Evolutionary conservation across 1,140 invertebrate genomes (phyloP), one percentile per base, ranked within the genome.

Genomic region (Drepana arcuata): DNA sequence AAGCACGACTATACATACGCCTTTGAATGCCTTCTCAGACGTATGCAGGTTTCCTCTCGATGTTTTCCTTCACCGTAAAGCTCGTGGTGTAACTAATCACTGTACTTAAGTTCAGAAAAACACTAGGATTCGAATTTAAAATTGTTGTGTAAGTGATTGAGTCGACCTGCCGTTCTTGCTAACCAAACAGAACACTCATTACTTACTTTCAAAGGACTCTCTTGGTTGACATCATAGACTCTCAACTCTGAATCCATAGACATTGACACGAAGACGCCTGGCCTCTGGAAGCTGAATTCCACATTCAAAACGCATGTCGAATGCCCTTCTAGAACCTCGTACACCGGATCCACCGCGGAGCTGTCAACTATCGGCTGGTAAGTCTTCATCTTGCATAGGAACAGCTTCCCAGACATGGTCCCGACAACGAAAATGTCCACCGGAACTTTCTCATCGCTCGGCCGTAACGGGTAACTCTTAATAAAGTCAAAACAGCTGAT

Each of bases 401-500:
- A 67, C 9, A 81, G 12, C 14, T 44, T 45, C 0, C 77, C 77
- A 7, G 45, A 48, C 11, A 58, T 67, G 0, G 63, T 45, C 0
- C 71, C 75, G 0, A 73, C 72, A 0, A 73, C 62, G 14, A 80
- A 80, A 0, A 69, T 34, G 10, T 73, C 69, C 26, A 66, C 54
- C 0, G 51, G 31, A 1, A 48, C 16, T 15, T 67, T 71, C 9
- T 77, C 58, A 1, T 59, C 53, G 10, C 39, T 41, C 5, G 65
- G 54, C 1, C 62, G 38, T 0, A 69, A 25, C 0, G 69, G 60
- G 36, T 48, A 65, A 2, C 39, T 50, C 43, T 58, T 75, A 7
- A 73, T 55, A 21, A 73, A 80, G 26, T 80, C 72, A 7, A 80
- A 71, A 29, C 75, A 77, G 0, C 44, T 75, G 6, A 77, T 66